Evolutionary conservation across 2,888 invertebrate genomes (phyloP).

Genomic region (Antheraea yamamai): DNA sequence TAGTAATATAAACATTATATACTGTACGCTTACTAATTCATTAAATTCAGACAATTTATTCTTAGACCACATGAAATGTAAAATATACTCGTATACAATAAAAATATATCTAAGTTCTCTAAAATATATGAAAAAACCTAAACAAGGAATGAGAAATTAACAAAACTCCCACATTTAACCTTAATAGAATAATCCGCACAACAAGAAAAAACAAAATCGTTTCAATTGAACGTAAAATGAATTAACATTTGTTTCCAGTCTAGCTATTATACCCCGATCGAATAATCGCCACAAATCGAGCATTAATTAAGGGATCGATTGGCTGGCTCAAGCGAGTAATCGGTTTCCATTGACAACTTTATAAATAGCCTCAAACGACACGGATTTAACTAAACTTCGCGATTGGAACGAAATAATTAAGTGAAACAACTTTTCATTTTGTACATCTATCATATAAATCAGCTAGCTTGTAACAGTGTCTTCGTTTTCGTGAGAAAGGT

Average conservation of each 20-base stretch:
- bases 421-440: neutral
- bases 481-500: neutral
- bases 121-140: too few species aligned
- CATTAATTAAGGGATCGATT: conserved; percentile 14
- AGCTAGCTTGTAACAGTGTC: neutral
- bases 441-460: neutral
- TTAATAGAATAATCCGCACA: neutral
- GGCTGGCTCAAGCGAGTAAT: conserved; percentile 4
- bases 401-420: neutral
- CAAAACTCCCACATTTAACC: neutral
- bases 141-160: too few species aligned
- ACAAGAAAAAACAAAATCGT: neutral
- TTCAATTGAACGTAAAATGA: neutral
- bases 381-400: neutral
- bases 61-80: too few species aligned
- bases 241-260: neutral
- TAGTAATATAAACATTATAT: too few species aligned
- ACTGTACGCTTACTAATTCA: too few species aligned
- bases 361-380: conserved; percentile 9
- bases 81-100: too few species aligned
- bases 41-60: too few species aligned
- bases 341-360: conserved; percentile 11
- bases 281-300: conserved; percentile 10
- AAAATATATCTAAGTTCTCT: too few species aligned
- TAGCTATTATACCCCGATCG: neutral